Conservation (phyloP, 1,140 invertebrate genomes). For the Dysdera silvatica region DNA sequence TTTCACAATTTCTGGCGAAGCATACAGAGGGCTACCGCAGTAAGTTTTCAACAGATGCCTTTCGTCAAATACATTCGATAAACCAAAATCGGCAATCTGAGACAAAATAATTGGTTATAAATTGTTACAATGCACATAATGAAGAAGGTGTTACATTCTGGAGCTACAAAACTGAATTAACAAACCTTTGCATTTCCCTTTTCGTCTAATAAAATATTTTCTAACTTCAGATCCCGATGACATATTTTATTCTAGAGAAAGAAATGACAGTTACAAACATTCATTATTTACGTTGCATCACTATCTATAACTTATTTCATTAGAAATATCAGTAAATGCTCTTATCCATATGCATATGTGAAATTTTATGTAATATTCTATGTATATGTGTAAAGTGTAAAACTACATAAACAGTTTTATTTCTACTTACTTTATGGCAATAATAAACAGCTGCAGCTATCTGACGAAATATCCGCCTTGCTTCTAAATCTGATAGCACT, state of each 20-base stretch:
- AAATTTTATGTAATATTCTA: too few species aligned
- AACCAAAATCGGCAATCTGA: conserved; percentile 95
- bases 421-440: conserved; percentile 76
- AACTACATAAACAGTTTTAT: too few species aligned
- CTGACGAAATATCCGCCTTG: conserved; percentile 89
- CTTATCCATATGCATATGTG: too few species aligned
- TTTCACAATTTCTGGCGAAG: conserved; percentile 97
- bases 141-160: background rate
- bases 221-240: conserved; percentile 95
- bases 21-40: conserved; percentile 95
- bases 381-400: too few species aligned
- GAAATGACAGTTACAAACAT: too few species aligned
- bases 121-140: background rate
- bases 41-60: conserved; percentile 76
- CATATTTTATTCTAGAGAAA: conserved; percentile 73
- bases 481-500: conserved; percentile 82
- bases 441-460: conserved; percentile 95
- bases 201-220: conserved; percentile 95
- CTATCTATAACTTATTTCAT: too few species aligned
- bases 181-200: conserved; percentile 86
- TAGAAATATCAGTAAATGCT: too few species aligned
- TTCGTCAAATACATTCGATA: conserved; percentile 95
- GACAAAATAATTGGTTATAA: background rate
- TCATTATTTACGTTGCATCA: too few species aligned
- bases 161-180: background rate